These are phyloP conservation scores for Pangasius krempfi DNA, from an alignment of 2,797 vertebrate genomes.

Conservation along the genomic window DNA sequence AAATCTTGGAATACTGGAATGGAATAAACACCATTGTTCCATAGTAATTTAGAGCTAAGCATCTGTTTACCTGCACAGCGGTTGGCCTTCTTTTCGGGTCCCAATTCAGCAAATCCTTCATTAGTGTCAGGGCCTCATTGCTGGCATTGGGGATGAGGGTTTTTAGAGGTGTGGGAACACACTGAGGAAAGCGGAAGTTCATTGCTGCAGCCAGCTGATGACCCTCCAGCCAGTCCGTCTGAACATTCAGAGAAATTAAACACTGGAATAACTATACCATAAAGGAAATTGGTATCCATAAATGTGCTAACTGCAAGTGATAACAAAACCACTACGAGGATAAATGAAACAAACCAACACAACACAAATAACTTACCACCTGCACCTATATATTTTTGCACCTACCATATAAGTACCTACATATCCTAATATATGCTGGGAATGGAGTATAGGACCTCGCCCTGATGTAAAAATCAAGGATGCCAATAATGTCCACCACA, in stretches of 20 bases:
- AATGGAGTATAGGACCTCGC: background rate
- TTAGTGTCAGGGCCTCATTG: conserved; percentile 87
- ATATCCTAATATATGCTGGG: background rate
- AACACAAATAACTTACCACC: background rate
- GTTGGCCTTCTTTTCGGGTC: conserved; percentile 95
- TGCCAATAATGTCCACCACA: background rate
- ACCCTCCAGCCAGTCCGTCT: conserved; percentile 95
- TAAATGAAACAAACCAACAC: background rate
- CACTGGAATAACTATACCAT: background rate
- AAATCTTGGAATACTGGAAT: background rate
- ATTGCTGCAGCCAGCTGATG: conserved; percentile 90
- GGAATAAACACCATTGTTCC: background rate
- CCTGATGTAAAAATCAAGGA: background rate
- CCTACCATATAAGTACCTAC: background rate
- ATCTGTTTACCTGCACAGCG: conserved; percentile 80
- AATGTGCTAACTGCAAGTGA: background rate
- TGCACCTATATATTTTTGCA: background rate
- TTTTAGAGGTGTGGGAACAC: conserved; percentile 92
- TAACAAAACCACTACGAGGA: background rate
- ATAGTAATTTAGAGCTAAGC: background rate
- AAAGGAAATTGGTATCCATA: background rate
- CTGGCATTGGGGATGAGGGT: conserved; percentile 96
- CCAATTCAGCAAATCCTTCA: conserved; percentile 91
- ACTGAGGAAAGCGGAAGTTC: conserved; percentile 97
- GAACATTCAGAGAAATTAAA: conserved; percentile 43